Evolutionary conservation across 2,888 invertebrate genomes (phyloP).

Genomic region (Drosophila kambysellisi): DNA sequence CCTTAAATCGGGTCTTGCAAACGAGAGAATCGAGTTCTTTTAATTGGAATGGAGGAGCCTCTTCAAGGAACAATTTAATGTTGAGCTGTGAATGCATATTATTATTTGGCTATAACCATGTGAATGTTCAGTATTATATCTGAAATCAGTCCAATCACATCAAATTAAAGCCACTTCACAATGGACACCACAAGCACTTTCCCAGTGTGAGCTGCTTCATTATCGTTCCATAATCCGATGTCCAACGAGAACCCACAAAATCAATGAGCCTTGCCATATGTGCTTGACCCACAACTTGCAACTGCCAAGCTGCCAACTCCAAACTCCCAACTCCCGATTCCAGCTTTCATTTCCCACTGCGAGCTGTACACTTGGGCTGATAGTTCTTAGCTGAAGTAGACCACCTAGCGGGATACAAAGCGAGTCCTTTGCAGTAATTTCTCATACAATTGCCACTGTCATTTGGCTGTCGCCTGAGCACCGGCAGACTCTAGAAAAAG

Average conservation of each 20-base stretch:
- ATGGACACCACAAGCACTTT: background rate
- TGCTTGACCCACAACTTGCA: constrained; percentile 8
- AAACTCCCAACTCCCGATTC: background rate
- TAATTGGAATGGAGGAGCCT: background rate
- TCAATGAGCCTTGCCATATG: constrained; percentile 69
- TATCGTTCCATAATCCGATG: background rate
- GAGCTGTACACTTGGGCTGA: constrained; percentile 4
- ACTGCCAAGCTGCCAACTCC: background rate
- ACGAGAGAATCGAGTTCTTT: background rate
- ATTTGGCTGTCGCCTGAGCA: constrained; percentile 57
- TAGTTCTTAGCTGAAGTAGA: constrained; percentile 46
- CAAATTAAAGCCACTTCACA: constrained; percentile 3
- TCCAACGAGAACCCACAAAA: constrained; percentile 21
- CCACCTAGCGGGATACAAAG: constrained; percentile 42
- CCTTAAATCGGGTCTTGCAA: background rate
- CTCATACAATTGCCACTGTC: constrained; percentile 80
- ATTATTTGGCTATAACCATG: background rate
- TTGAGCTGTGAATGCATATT: background rate
- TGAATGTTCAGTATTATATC: background rate
- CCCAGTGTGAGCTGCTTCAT: background rate
- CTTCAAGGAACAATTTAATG: background rate
- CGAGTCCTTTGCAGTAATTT: constrained; percentile 66
- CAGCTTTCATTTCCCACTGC: background rate
- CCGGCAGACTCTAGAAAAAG: background rate
- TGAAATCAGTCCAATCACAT: background rate